Base-by-base conservation (phyloP, 2,797 vertebrate species). In the Semotilus atromaculatus region DNA sequence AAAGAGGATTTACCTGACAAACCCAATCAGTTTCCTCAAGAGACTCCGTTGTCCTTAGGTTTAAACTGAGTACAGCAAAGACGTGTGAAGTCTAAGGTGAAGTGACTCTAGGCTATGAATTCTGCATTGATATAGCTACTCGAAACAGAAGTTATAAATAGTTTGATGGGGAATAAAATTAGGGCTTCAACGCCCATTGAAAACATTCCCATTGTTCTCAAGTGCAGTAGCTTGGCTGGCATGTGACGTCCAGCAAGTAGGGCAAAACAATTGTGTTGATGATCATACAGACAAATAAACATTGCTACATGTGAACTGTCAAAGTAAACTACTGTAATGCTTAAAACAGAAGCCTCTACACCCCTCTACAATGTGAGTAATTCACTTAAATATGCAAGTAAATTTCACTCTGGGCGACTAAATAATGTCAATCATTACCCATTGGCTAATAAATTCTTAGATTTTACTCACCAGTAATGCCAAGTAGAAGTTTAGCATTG, bases 1-100 rank as follows among this genome's bases (percentile, higher is more conserved):
- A 81, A 86, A 80, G 74, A 90, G 85, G 88, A 90, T 88, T 89
- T 48, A 77, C 58, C 26, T 82, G 80, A 90, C 72, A 84, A 71
- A 76, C 62, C 81, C 87, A 83, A 90, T 91, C 88, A 87, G 79
- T 36, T 48, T 88, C 82, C 86, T 85, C 62, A 43, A 72, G 87
- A 82, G 82, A 88, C 86, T 86, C 77, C 86, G 82, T 78, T 74
- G 68, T 86, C 5, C 70, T 67, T 4, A 7, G 4, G 19, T 73
- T 67, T 51, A n/a, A 19, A 43, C 68, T 0, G 38, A 73, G 34
- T 43, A 51, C 34, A 70, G 31, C 29, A 23, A 70, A 38, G 67
- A 31, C 5, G 13, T 58, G 5, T 29, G 26, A 53, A 58, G 53
- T n/a, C 19, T 34, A 48, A 0, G 48, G 62, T 11, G 23, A 29